Evolutionary conservation across 1,140 invertebrate genomes (phyloP).

Genomic region (Spodoptera frugiperda): DNA sequence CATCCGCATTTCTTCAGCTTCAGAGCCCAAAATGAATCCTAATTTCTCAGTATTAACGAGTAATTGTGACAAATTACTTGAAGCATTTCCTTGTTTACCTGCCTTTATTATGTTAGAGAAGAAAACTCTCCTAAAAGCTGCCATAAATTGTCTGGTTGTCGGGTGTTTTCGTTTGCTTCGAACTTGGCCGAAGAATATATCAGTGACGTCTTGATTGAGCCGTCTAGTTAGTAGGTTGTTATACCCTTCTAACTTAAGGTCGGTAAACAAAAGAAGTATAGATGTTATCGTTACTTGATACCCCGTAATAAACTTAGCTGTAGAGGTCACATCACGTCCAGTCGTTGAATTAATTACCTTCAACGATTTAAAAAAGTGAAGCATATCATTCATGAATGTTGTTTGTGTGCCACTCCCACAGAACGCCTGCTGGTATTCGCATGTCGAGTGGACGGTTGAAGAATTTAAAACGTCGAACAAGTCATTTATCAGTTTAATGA

Average conservation of each 20-base stretch:
- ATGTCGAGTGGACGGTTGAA: constrained; percentile 18
- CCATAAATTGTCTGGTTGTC: constrained; percentile 10
- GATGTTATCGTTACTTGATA: constrained; percentile 22
- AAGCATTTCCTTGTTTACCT: constrained; percentile 11
- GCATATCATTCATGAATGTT: constrained; percentile 32
- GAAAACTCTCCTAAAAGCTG: constrained; percentile 22
- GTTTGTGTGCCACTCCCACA: constrained; percentile 16
- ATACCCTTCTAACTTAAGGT: background rate
- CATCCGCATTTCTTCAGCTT: background rate
- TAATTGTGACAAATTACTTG: constrained; percentile 17
- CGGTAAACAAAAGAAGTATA: constrained; percentile 12
- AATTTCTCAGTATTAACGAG: constrained; percentile 26
- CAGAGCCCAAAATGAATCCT: constrained; percentile 2
- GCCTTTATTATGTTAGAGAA: constrained; percentile 19
- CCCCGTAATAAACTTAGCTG: background rate
- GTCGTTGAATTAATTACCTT: constrained; percentile 17
- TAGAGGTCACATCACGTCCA: constrained; percentile 13
- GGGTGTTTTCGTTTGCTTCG: constrained; percentile 10
- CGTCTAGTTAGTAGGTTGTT: constrained; percentile 10
- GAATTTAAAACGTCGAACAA: constrained; percentile 28
- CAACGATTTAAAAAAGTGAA: constrained; percentile 23
- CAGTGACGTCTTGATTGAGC: constrained; percentile 13
- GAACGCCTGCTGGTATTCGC: constrained; percentile 23
- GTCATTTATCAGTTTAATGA: constrained; percentile 26
- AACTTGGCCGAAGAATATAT: constrained; percentile 9